Base-by-base conservation (phyloP, 2,888 invertebrate genomes). In the Pollenia angustigena region DNA sequence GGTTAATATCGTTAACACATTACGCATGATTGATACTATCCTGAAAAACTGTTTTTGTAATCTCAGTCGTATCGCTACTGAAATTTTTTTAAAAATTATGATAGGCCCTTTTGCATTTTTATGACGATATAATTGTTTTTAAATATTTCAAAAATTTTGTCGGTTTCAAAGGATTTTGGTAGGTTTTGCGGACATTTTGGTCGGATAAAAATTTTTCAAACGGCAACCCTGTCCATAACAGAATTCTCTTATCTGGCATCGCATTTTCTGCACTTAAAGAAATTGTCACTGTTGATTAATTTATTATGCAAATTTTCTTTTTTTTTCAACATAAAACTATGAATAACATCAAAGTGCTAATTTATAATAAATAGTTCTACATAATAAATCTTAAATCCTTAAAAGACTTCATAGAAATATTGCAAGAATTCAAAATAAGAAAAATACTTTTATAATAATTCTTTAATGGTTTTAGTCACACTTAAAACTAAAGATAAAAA, bases 401-500 rank as follows among this genome's bases (percentile, higher is more conserved):
- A 52, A 75, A 56, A 69, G 12, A 66, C 50, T 8, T 44, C 18
- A 75, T 23, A 23, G 46, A 78, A 76, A 79, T 7, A 68, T 81
- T 74, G 64, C 6, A 60, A 81, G 66, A 81, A 85, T 58, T 68
- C 46, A 54, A 50, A 75, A 60, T 23, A 12, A 80, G 69, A 75
- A 66, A 64, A 10, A n/a, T 44, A 46, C 44, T 54, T 56, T 74
- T 64, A 66, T 42, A 76, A 64, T 72, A 71, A 83, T 60, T 60
- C 56, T 44, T 64, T 91, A 91, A 91, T 90, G 91, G 88, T 66
- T 81, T 68, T 88, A 66, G 81, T 81, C 68, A 62, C 83, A 87
- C 85, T 74, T 81, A 23, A 18, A 74, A 54, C 12, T 18, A 42
- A 60, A 62, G 54, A 12, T 58, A 18, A 46, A 32, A 48, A 75